Evolutionary conservation across 2,113 vertebrate genomes (phyloP).

Genomic region (Aptenodytes patagonicus): DNA sequence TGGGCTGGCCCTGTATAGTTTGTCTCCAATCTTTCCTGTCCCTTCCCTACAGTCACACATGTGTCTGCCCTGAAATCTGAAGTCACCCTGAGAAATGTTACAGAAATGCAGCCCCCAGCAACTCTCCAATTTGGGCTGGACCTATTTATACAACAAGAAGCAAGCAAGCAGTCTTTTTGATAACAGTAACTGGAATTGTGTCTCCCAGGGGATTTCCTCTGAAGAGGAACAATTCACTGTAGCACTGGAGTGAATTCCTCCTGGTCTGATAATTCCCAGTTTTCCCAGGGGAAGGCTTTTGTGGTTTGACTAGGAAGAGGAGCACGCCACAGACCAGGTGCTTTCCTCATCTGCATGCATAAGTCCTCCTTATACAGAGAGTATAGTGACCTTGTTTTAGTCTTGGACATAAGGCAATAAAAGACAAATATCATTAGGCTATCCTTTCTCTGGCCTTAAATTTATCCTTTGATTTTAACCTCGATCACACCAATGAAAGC

Average conservation of each 20-base stretch:
- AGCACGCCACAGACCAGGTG: neutral
- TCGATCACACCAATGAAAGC: neutral
- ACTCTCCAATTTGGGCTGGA: neutral
- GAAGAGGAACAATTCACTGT: neutral
- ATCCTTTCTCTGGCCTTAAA: neutral
- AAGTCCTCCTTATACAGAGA: neutral
- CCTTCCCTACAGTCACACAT: neutral
- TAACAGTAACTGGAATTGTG: neutral
- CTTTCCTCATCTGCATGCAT: neutral
- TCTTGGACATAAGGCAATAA: neutral
- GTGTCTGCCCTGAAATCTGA: neutral
- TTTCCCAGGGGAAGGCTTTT: neutral
- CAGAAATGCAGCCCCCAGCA: neutral
- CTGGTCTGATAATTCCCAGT: neutral
- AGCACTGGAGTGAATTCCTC: neutral
- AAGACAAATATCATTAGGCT: neutral
- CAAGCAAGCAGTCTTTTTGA: neutral
- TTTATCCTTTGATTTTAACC: neutral
- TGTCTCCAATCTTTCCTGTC: neutral
- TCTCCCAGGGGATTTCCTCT: neutral
- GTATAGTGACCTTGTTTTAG: neutral
- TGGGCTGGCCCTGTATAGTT: neutral
- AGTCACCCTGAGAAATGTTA: neutral
- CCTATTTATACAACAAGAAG: neutral
- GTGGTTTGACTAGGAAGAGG: neutral